These are phyloP conservation scores for Diaphora mendica DNA, from an alignment of 2,888 invertebrate species.

Conservation along the genomic window DNA sequence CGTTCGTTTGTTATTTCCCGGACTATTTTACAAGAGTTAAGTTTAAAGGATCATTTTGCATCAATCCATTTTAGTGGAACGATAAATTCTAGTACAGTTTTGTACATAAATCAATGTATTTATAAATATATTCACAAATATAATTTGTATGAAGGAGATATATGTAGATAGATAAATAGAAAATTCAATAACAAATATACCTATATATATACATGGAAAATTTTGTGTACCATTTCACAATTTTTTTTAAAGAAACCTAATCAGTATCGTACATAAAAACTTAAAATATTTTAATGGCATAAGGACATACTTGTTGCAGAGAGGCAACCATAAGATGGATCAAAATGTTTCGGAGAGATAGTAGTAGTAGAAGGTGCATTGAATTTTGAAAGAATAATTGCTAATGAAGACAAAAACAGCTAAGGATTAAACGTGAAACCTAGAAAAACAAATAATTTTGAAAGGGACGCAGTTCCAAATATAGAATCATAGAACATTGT, in stretches of 20 bases:
- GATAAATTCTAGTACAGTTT: background rate
- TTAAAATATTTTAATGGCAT: too few relatives aligned
- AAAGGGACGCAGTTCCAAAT: constrained; percentile 26
- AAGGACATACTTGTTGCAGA: too few relatives aligned
- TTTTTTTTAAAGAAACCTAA: too few relatives aligned
- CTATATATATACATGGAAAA: too few relatives aligned
- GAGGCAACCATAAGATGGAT: too few relatives aligned
- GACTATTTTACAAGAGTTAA: constrained; percentile 40
- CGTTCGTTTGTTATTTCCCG: constrained; percentile 56
- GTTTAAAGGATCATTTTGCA: constrained; percentile 13
- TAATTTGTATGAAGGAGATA: background rate
- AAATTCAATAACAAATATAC: too few relatives aligned
- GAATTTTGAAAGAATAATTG: too few relatives aligned
- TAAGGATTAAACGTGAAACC: background rate
- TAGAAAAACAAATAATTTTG: constrained; percentile 13
- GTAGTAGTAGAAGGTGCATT: too few relatives aligned
- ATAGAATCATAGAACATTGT: constrained; percentile 15
- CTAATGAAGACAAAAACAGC: background rate
- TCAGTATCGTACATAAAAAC: too few relatives aligned
- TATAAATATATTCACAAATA: background rate
- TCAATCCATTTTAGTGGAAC: background rate
- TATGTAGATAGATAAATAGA: too few relatives aligned
- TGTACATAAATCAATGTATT: background rate
- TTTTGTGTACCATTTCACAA: too few relatives aligned
- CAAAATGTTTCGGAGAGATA: too few relatives aligned